These are phyloP conservation scores for Discoglossus pictus DNA, from an alignment of 2,797 vertebrate genomes.

Conservation along the genomic window DNA sequence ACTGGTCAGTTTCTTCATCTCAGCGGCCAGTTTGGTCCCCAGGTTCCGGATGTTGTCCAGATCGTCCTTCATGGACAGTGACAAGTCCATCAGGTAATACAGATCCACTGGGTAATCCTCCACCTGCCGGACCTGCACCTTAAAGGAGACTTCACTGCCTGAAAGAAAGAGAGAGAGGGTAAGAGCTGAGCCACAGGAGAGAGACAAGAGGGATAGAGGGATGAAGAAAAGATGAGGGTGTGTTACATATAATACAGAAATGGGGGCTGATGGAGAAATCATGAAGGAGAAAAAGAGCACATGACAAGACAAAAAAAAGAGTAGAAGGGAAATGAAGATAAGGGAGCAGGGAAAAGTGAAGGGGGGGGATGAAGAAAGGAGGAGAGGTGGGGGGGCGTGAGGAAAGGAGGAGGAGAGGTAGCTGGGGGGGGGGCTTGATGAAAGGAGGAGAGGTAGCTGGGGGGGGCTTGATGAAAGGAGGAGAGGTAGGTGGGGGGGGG, in stretches of 20 bases:
- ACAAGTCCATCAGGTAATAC: conserved; percentile 98
- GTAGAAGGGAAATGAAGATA: too few relatives aligned
- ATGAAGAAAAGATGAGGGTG: neutral
- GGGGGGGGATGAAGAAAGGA: too few relatives aligned
- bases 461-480: too few relatives aligned
- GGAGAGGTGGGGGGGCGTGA: neutral
- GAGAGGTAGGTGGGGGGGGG: too few relatives aligned
- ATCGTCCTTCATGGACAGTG: conserved; percentile 97
- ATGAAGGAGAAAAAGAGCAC: too few relatives aligned
- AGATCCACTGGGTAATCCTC: conserved; percentile 97
- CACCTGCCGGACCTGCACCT: conserved; percentile 91
- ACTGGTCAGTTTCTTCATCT: conserved; percentile 96
- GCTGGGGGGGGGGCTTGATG: neutral
- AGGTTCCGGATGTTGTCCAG: conserved; percentile 90
- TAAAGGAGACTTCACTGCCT: conserved; percentile 85
- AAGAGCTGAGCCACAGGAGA: neutral
- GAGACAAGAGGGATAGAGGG: neutral
- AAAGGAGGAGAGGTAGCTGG: too few relatives aligned
- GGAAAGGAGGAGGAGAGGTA: neutral
- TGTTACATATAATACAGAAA: neutral
- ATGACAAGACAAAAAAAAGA: too few relatives aligned
- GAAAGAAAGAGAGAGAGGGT: neutral
- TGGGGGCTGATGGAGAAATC: too few relatives aligned
- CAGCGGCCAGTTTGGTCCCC: conserved; percentile 89
- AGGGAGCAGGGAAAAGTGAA: too few relatives aligned